phyloP scores from a whole-genome alignment of 2,113 vertebrate genomes.

The Neodontobutis hainanensis region DNA sequence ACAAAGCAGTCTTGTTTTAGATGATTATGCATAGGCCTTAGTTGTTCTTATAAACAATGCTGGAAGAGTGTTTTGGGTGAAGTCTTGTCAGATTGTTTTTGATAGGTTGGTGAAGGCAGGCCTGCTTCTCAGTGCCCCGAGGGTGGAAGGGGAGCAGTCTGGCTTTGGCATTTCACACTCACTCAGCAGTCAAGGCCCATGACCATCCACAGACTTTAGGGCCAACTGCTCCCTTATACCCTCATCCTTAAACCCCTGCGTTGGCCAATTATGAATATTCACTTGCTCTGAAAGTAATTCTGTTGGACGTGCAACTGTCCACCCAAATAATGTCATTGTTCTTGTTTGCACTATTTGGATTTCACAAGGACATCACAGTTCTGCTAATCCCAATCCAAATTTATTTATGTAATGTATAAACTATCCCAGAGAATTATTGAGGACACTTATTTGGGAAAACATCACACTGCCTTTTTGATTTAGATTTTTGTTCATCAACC shows the following conservation, averaged over 20 bases:
- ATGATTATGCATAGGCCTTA: slow-evolving; percentile 6
- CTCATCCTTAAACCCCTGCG: slow-evolving; percentile 76
- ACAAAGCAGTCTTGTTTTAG: slow-evolving; percentile 16
- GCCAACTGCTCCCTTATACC: slow-evolving; percentile 73
- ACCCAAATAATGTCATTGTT: slow-evolving; percentile 86
- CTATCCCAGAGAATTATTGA: slow-evolving; percentile 1
- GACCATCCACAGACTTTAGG: slow-evolving; percentile 72
- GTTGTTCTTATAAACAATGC: slow-evolving; percentile 12
- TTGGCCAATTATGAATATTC: slow-evolving; percentile 92
- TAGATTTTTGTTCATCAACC: slow-evolving; percentile 1
- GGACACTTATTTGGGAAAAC: neutral
- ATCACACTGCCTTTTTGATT: neutral
- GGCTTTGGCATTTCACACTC: slow-evolving; percentile 83
- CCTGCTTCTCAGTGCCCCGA: slow-evolving; percentile 69
- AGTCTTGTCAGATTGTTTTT: slow-evolving; percentile 69
- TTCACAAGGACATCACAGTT: slow-evolving; percentile 39
- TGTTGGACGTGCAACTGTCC: slow-evolving; percentile 88
- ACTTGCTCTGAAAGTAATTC: slow-evolving; percentile 89
- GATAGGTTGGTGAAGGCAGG: slow-evolving; percentile 61
- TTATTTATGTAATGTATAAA: slow-evolving; percentile 27
- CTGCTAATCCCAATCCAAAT: slow-evolving; percentile 44
- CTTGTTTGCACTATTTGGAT: slow-evolving; percentile 55
- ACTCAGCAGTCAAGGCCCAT: slow-evolving; percentile 81
- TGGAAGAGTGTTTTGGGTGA: slow-evolving; percentile 52
- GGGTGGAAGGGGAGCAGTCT: slow-evolving; percentile 68